Evolutionary conservation across 1,140 invertebrate species (phyloP), one percentile per base, ranked within the genome.

Genomic region (Halictus rubicundus): DNA sequence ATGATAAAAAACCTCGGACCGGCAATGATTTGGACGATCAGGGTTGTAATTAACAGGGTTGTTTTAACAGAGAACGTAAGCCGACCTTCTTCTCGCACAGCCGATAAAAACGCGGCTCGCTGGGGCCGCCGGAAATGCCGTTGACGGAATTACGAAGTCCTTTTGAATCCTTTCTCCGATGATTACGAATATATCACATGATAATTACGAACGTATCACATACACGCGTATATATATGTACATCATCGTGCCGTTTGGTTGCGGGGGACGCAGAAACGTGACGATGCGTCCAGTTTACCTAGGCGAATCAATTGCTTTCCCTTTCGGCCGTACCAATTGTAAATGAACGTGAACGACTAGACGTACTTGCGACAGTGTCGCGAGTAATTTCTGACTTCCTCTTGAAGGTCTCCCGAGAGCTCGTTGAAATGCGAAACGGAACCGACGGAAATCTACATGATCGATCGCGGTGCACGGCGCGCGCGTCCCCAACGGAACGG

Each of bases 311-410:
- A 65, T 71, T 57, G 37, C 19, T 49, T 52, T 21, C 39, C 68
- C 37, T 14, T n/a, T 32, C 57, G 68, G 37, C 14, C 68, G 76
- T 69, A 69, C 42, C 72, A 42, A 63, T n/a, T 80, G 60, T 80
- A 80, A 69, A 85, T 70, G 68, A 77, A 77, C 80, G 57, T 85
- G 81, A 85, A 85, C 84, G 84, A 85, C 84, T 85, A 85, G 84
- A 85, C 78, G 75, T 81, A 74, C 69, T 85, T 82, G 84, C 66
- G 79, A 78, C 63, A 61, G 84, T 84, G 60, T 76, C 68, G 54
- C 61, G 70, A 81, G 74, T 66, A 64, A 84, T 81, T 73, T 70
- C 57, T 84, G 46, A 71, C n/a, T 71, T 83, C 59, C 60, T 77
- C 63, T 57, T 42, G 49, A 72, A 68, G 60, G 54, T 73, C 70